A percentile compares a stretch with the other conserved stretches of the same genome.
Evolutionary conservation across 1,140 invertebrate species (phyloP).

Genomic region (Berghia stephanieae): DNA sequence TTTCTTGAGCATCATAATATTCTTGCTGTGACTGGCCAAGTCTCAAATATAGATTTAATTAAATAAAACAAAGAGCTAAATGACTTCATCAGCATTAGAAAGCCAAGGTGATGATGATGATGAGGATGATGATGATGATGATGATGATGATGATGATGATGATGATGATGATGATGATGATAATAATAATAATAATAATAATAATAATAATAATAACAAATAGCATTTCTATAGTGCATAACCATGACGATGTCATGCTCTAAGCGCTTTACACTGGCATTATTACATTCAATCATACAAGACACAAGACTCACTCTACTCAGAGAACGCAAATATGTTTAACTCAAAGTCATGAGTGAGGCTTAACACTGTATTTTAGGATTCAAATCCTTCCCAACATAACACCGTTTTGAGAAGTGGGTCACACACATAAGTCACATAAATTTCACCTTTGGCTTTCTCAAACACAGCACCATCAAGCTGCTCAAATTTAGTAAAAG

Average conservation of each 20-base stretch:
- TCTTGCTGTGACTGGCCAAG: too few species aligned
- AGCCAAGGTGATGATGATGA: background rate
- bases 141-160: background rate
- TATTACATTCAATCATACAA: background rate
- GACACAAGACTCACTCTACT: background rate
- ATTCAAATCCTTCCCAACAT: too few species aligned
- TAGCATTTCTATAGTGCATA: background rate
- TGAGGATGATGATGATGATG: background rate
- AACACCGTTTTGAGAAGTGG: too few species aligned
- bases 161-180: slow-evolving; percentile 11
- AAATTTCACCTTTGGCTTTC: too few species aligned
- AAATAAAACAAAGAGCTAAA: too few species aligned
- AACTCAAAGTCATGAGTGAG: background rate
- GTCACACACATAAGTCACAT: too few species aligned
- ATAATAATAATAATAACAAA: background rate
- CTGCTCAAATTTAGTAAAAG: too few species aligned
- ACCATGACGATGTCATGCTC: background rate
- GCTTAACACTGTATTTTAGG: too few species aligned
- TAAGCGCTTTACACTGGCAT: background rate
- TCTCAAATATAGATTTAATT: too few species aligned
- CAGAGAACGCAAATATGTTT: background rate
- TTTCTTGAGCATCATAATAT: too few species aligned
- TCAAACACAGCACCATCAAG: too few species aligned
- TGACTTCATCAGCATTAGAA: too few species aligned
- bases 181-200: background rate